phyloP scores from a whole-genome alignment of 2,888 invertebrate genomes.

The Drosophila meridionalis region DNA sequence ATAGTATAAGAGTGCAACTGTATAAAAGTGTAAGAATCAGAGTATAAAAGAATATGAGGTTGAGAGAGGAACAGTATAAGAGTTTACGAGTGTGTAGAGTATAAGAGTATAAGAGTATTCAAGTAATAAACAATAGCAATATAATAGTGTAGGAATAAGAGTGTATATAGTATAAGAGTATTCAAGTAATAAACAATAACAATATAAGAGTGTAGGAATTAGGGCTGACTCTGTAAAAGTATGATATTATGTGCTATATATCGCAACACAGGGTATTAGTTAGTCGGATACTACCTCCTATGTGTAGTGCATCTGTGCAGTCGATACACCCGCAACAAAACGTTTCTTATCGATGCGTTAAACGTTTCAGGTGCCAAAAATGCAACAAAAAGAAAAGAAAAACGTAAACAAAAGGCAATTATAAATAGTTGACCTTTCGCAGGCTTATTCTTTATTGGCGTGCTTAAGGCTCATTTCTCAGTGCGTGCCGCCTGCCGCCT shows the following conservation, averaged over 20 bases:
- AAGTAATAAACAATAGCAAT: too few relatives aligned
- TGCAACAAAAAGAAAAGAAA: background rate
- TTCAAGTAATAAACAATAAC: background rate
- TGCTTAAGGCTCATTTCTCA: conserved; percentile 32
- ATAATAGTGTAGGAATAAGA: background rate
- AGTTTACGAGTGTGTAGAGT: background rate
- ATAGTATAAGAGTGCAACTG: background rate
- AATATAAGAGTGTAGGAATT: background rate
- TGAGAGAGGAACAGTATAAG: background rate
- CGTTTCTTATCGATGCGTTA: background rate
- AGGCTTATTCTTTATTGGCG: conserved; percentile 27
- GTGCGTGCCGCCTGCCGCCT: background rate
- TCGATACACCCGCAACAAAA: background rate
- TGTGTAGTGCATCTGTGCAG: background rate
- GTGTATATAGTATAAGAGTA: background rate
- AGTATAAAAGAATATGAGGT: background rate
- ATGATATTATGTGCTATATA: background rate
- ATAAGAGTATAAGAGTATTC: background rate
- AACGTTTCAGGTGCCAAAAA: conserved; percentile 6
- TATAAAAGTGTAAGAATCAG: background rate
- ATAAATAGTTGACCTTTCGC: background rate
- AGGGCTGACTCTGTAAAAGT: background rate
- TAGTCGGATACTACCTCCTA: background rate
- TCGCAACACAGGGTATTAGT: background rate
- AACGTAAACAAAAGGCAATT: background rate